Base-by-base conservation (phyloP, 1,140 invertebrate species). In the Asbolus verrucosus region DNA sequence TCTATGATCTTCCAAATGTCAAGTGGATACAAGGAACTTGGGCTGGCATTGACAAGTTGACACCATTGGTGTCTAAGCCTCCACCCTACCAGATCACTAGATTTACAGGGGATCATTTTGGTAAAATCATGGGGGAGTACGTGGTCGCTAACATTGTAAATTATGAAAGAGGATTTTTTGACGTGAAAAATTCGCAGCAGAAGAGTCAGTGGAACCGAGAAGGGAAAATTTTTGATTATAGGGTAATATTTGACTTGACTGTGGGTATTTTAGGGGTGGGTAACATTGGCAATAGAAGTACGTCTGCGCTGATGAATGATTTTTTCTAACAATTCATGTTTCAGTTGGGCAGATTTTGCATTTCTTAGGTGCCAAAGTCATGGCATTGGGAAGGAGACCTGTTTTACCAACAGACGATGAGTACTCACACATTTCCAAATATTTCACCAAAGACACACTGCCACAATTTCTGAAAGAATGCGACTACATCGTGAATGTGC, bases 401-500 rank as follows among this genome's bases (percentile, higher is more conserved):
- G 77, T 54, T 71, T 72, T 59, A 15, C 38, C 62, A 43, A 54
- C 30, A 75, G 74, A 74, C 14, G 69, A 77, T n/a, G 76, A 78
- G 41, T 67, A 75, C 19, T 46, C 75, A 9, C 78, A 66, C 46
- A 19, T 82, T 6, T 67, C 78, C 38, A 69, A 78, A 33, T 78
- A 81, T 65, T 80, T 78, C 65, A 81, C 77, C 62, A 76, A 73
- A 15, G 71, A 81, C 3, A 65, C 74, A 6, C 72, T 89, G 21
- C n/a, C 63, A 5, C 79, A 84, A 33, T 67, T 88, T 8, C 71
- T 88, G 11, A 41, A 74, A 30, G 80, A 82, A 5, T 85, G 84
- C 78, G 86, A 89, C 78, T 88, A 88, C 71, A 74, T 89, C 30
- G 79, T 86, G 36, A 87, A 83, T 75, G 76, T 87, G 11, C 74